Evolutionary conservation across 2,888 invertebrate genomes (phyloP).

Genomic region (Harpalus rufipes): DNA sequence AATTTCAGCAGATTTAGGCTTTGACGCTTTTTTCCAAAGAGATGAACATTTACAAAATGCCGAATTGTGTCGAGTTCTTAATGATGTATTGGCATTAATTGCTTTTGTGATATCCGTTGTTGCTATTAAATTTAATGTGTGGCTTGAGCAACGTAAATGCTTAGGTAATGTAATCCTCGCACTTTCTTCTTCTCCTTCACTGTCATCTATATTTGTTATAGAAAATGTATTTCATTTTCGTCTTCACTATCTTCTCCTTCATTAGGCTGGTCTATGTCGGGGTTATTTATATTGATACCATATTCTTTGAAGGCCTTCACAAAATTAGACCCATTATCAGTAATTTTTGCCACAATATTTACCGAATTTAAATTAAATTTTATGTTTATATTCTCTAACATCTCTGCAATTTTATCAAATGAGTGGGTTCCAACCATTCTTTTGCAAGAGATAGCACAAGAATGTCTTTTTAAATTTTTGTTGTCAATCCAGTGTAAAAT

Average conservation of each 20-base stretch:
- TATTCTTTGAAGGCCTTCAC: slow-evolving; percentile 7
- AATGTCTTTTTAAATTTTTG: no score
- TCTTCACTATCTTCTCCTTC: neutral
- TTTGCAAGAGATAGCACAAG: neutral
- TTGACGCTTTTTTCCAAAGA: neutral
- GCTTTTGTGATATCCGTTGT: neutral
- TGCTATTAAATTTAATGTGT: neutral
- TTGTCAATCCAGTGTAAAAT: neutral
- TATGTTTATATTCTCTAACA: neutral
- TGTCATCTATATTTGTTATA: no score
- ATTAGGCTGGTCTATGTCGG: neutral
- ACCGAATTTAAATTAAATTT: neutral
- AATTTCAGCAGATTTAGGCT: slow-evolving; percentile 2
- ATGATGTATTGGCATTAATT: no score
- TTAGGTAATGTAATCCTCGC: neutral
- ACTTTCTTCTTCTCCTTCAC: no score
- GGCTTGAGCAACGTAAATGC: neutral
- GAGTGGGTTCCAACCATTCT: neutral
- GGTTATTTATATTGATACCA: neutral
- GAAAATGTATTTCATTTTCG: neutral
- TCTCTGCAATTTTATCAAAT: slow-evolving; percentile 11
- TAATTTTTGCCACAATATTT: slow-evolving; percentile 1
- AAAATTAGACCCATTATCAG: slow-evolving; percentile 7
- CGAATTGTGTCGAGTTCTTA: no score
- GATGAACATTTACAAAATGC: neutral